phyloP scores from a whole-genome alignment of 2,797 vertebrate species.

The Muraenolepis orangiensis region DNA sequence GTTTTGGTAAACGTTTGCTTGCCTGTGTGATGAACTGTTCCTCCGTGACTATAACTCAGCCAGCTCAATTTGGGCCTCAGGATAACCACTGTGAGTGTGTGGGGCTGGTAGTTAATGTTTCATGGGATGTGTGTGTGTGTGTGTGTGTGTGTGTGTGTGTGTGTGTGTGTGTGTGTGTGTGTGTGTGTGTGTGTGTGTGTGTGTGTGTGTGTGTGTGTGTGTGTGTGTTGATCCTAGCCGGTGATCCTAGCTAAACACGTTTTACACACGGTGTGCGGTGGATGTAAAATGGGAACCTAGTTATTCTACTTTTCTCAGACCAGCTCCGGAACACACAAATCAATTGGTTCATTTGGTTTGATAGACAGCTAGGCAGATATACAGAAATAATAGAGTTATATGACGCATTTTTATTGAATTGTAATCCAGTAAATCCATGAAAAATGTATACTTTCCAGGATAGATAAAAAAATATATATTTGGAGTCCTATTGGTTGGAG shows the following conservation, averaged over 20 bases:
- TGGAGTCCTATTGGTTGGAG: background rate
- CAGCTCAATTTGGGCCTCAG: background rate
- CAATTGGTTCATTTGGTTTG: background rate
- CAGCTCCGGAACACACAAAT: background rate
- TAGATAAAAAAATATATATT: no score
- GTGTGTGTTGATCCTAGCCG: no score
- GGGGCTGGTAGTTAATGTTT: background rate
- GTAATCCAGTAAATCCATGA: no score
- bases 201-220: no score
- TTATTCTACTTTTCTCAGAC: no score
- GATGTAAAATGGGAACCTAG: no score
- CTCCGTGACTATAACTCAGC: background rate
- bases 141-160: no score
- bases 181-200: no score
- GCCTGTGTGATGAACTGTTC: background rate
- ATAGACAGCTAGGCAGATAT: background rate
- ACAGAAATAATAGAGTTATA: no score
- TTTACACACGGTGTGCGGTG: background rate
- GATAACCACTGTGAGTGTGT: background rate
- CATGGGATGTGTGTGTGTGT: background rate
- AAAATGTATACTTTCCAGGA: background rate
- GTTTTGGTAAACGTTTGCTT: background rate
- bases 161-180: no score
- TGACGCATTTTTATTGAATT: no score
- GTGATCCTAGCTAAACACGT: background rate